phyloP scores from a whole-genome alignment of 2,888 invertebrate species.

The Cantharis rufa region DNA sequence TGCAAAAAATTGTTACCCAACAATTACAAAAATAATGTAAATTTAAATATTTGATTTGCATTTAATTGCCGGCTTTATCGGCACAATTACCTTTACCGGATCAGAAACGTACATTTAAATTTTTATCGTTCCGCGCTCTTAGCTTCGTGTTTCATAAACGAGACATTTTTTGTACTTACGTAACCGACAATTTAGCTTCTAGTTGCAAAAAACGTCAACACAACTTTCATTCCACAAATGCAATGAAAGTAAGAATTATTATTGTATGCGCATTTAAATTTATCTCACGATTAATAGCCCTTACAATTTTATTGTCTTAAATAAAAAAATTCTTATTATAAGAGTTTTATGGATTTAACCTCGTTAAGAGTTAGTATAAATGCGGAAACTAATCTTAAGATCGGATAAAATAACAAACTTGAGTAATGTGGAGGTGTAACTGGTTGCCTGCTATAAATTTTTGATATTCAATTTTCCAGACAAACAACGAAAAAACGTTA shows the following conservation, averaged over 20 bases:
- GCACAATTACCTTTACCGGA: background rate
- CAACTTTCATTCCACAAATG: background rate
- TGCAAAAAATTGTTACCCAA: background rate
- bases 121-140: background rate
- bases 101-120: conserved; percentile 1
- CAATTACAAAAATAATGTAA: background rate
- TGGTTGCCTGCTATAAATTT: background rate
- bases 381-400: background rate
- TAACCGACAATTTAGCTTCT: background rate
- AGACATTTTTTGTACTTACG: background rate
- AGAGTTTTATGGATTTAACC: background rate
- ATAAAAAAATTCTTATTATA: background rate
- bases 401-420: background rate
- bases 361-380: background rate
- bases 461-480: no score
- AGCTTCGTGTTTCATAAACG: background rate
- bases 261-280: background rate
- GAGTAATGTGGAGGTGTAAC: background rate
- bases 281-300: background rate
- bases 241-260: background rate
- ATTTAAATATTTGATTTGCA: background rate
- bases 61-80: background rate
- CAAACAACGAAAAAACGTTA: no score
- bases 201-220: background rate
- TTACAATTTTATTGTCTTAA: background rate